Base-by-base conservation (phyloP, 2,113 vertebrate species). In the Petroica traversi region DNA sequence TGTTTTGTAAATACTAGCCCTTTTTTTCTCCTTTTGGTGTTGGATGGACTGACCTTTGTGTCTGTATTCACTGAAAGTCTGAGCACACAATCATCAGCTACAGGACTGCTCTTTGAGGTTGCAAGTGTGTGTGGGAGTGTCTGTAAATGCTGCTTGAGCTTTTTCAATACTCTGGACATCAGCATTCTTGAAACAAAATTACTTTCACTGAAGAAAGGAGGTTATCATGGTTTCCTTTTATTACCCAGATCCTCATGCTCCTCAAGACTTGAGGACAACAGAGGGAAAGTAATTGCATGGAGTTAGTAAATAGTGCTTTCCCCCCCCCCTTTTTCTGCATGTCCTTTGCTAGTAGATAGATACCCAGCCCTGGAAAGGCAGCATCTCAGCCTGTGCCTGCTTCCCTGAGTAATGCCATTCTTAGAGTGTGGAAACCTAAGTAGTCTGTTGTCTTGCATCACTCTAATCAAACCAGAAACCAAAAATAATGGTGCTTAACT, bases 281-380 rank as follows among this genome's bases (percentile, higher is more conserved):
- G 33, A 67, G 41, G 33, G 23, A 85, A 68, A 93, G 34, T 55
- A 55, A n/a, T 26, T 59, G 29, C 24, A 17, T 40, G 22, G 55
- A 55, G 58, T 72, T 61, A 25, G n/a, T 75, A 78, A 89, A 33
- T 26, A 43, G 23, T 7, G 18, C 55, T 52, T 29, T 40, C n/a
- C 1, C 1, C n/a, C 1, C 1, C 7, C 14, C 17, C 18, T 55
- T 6, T 16, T 11, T 8, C 31, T 64, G 6, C 13, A 8, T 72
- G 40, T 57, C 19, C 22, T 85, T 59, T 8, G 2, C 19, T 63
- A 26, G 51, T 20, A 33, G 33, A 36, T 12, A 31, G 14, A 40
- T 66, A 58, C 7, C 1, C 6, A 77, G 72, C 23, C 20, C 4
- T 25, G 31, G 33, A 71, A 89, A 15, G 48, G 38, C 54, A 68